Percentiles rank a stretch among this genome's conserved stretches.
phyloP scores from a whole-genome alignment of 1,140 invertebrate species.

The Linepithema humile region DNA sequence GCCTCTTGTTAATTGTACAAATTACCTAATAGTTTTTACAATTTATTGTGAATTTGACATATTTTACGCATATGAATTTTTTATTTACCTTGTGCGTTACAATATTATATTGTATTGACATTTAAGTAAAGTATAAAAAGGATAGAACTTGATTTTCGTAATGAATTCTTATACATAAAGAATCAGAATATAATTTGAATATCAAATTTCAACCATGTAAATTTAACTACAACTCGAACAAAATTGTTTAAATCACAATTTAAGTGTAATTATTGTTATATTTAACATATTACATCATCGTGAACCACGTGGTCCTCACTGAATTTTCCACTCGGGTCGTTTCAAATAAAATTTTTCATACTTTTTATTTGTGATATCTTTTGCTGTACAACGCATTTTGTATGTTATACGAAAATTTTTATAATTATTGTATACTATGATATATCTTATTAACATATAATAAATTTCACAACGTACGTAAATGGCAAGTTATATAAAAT shows the following conservation, averaged over 20 bases:
- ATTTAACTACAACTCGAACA: background rate
- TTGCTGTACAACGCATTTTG: too few relatives aligned
- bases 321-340: too few relatives aligned
- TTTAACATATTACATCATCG: too few relatives aligned
- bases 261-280: background rate
- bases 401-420: too few relatives aligned
- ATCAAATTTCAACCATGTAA: background rate
- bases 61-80: too few relatives aligned
- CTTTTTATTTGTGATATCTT: too few relatives aligned
- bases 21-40: background rate
- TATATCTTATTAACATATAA: too few relatives aligned
- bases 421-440: too few relatives aligned
- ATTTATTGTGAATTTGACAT: background rate
- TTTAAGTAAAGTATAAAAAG: background rate
- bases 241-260: background rate
- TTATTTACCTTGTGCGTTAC: background rate
- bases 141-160: background rate
- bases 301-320: too few relatives aligned
- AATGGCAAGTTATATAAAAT: background rate
- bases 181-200: background rate
- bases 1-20: background rate
- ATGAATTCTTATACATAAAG: background rate
- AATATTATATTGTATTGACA: background rate
- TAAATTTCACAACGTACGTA: too few relatives aligned
- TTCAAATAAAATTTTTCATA: too few relatives aligned